These are phyloP conservation scores for Anomalospiza imberbis DNA, from an alignment of 2,797 vertebrate species.

Conservation along the genomic window DNA sequence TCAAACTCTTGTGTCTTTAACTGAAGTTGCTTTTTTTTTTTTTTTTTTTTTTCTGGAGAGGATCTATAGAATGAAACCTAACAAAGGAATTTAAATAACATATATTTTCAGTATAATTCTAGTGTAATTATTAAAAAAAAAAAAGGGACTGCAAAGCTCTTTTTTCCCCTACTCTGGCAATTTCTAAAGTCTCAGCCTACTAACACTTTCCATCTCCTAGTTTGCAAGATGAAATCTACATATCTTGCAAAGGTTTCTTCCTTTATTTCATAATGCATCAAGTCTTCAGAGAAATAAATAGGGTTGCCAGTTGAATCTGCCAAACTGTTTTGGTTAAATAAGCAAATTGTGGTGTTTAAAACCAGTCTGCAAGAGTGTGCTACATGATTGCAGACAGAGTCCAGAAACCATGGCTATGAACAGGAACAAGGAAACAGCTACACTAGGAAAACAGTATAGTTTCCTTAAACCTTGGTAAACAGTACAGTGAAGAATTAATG, in stretches of 20 bases:
- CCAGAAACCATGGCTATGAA: not conserved
- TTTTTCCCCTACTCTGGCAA: not conserved
- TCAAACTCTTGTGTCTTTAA: not conserved
- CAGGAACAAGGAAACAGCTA: not conserved
- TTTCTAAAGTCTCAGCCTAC: not conserved
- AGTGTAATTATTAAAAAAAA: not conserved
- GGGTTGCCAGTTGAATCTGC: not conserved
- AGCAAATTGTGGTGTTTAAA: not conserved
- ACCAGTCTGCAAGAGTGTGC: not conserved
- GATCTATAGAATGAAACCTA: not conserved
- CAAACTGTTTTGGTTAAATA: not conserved
- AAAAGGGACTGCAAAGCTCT: not conserved
- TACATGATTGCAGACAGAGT: not conserved
- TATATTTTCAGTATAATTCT: not conserved
- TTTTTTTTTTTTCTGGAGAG: not conserved
- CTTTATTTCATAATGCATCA: not conserved
- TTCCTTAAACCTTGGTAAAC: not conserved
- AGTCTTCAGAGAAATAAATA: not conserved
- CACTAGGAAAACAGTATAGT: too few species aligned
- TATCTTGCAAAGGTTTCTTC: fast-evolving
- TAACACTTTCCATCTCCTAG: not conserved
- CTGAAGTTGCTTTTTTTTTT: not conserved
- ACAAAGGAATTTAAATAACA: not conserved
- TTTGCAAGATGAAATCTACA: not conserved
- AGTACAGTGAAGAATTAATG: not conserved